These are phyloP conservation scores for Macquaria ambigua DNA, from an alignment of 2,113 vertebrate genomes.

Conservation along the genomic window DNA sequence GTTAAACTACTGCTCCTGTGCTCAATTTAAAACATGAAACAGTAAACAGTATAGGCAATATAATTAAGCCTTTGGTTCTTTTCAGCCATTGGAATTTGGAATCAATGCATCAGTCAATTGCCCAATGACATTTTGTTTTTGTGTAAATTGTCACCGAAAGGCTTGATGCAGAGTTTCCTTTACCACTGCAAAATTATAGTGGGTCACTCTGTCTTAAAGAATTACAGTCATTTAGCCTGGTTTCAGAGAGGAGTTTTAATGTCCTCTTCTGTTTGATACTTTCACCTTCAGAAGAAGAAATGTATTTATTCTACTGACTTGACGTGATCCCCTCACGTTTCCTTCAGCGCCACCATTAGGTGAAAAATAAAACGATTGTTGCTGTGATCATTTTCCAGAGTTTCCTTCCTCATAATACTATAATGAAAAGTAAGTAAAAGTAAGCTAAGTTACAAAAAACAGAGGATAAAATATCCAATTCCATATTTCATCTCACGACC, in stretches of 20 bases:
- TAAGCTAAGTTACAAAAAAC: background rate
- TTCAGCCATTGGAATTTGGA: background rate
- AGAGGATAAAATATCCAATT: background rate
- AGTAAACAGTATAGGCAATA: background rate
- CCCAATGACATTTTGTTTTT: background rate
- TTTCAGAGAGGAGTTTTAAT: background rate
- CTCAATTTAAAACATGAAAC: constrained; percentile 1
- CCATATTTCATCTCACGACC: background rate
- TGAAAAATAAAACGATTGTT: too few species aligned
- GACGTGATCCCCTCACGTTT: background rate
- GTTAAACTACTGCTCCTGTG: background rate
- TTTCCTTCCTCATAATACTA: too few species aligned
- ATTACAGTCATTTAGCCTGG: background rate
- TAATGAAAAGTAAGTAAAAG: background rate
- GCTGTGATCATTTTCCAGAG: too few species aligned
- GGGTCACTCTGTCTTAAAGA: background rate
- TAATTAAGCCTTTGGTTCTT: background rate
- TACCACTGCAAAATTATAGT: constrained; percentile 9
- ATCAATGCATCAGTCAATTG: background rate
- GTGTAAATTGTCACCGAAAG: constrained; percentile 21
- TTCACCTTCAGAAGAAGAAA: background rate
- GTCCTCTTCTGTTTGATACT: background rate
- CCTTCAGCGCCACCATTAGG: too few species aligned
- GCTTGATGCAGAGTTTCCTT: background rate
- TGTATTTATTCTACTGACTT: too few species aligned